phyloP scores from a whole-genome alignment of 2,888 invertebrate species.

The Drosophila anceps region DNA sequence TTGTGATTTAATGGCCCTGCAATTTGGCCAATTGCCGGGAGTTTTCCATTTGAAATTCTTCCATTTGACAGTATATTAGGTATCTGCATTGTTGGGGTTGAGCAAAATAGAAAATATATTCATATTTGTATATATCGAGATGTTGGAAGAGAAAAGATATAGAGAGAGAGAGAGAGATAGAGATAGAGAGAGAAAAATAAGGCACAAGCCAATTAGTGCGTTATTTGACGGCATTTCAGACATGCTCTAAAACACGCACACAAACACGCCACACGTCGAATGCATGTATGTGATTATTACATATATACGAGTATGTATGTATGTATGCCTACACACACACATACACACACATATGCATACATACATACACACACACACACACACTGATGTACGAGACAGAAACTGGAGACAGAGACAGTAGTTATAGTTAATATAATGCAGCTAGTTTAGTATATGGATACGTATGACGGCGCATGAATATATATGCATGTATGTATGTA shows the following conservation, averaged over 20 bases:
- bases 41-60: slow-evolving; percentile 92
- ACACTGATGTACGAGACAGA: slow-evolving; percentile 44
- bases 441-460: slow-evolving; percentile 22
- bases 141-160: slow-evolving; percentile 64
- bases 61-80: slow-evolving; percentile 94
- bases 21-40: slow-evolving; percentile 86
- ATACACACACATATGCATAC: background rate
- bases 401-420: slow-evolving; percentile 41
- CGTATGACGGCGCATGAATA: slow-evolving; percentile 39
- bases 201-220: slow-evolving; percentile 76
- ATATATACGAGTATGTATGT: background rate
- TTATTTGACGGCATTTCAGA: slow-evolving; percentile 57
- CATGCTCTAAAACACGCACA: slow-evolving; percentile 69
- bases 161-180: slow-evolving; percentile 37
- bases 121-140: slow-evolving; percentile 33
- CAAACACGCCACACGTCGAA: slow-evolving; percentile 34
- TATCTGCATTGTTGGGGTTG: slow-evolving; percentile 86
- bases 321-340: background rate
- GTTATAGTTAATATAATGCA: slow-evolving; percentile 38
- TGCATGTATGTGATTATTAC: slow-evolving; percentile 5
- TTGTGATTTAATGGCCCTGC: slow-evolving; percentile 72
- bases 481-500: background rate
- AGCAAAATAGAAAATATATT: slow-evolving; percentile 44
- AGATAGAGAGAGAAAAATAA: slow-evolving; percentile 45
- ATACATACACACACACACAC: slow-evolving; percentile 15